Conservation (phyloP, 2,113 vertebrate species). For the Enhydra lutris region DNA sequence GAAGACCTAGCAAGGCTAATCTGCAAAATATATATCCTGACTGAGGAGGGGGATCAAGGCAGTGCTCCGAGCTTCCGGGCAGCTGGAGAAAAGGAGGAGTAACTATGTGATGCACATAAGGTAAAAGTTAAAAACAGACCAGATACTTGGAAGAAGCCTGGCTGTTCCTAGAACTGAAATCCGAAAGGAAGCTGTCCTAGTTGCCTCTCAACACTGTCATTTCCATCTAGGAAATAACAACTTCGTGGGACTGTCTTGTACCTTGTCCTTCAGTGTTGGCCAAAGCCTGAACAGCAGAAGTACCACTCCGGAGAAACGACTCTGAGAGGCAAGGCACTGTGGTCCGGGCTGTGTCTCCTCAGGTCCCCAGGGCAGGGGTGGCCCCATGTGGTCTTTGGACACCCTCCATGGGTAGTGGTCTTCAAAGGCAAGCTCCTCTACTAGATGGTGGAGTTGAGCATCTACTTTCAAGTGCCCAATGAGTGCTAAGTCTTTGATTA, state of each 20-base stretch:
- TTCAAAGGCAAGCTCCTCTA: neutral
- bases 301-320: neutral
- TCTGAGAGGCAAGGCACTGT: neutral
- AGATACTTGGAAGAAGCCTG: neutral
- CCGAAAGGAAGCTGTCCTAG: slow-evolving; percentile 70
- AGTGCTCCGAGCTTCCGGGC: neutral
- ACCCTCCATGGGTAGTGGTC: neutral
- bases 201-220: neutral
- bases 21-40: neutral
- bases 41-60: neutral
- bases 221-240: neutral
- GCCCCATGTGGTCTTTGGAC: neutral
- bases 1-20: neutral
- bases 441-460: too few species aligned
- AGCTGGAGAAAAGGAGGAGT: neutral
- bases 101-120: neutral
- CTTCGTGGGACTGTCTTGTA: neutral
- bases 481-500: neutral
- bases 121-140: neutral
- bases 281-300: neutral
- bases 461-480: neutral
- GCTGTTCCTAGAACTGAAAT: neutral
- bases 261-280: neutral
- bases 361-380: neutral
- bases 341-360: neutral